phyloP scores from a whole-genome alignment of 2,113 vertebrate genomes.

The Furnarius figulus region DNA sequence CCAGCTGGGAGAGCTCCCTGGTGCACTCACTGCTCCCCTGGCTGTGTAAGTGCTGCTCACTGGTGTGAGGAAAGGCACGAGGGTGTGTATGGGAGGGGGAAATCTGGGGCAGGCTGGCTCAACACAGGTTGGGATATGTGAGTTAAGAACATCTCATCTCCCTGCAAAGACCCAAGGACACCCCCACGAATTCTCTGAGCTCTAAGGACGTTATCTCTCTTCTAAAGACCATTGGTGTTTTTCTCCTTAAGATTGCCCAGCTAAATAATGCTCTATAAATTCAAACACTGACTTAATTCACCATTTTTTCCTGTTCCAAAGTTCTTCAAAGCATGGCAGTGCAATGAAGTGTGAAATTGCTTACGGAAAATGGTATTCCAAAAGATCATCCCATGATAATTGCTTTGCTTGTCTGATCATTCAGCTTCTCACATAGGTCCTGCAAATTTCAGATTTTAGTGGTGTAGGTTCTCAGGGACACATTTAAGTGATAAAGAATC shows the following conservation, averaged over 20 bases:
- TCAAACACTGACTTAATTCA: not conserved
- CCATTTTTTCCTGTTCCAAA: not conserved
- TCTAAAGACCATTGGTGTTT: not conserved
- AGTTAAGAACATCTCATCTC: not conserved
- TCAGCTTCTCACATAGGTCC: not conserved
- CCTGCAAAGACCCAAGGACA: not conserved
- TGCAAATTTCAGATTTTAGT: not conserved
- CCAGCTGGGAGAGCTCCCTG: not conserved
- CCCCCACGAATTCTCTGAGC: accelerated
- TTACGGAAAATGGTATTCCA: not conserved
- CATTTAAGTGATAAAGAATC: not conserved
- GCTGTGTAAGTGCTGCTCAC: not conserved
- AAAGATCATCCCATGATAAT: not conserved
- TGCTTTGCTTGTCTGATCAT: not conserved
- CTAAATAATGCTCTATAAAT: not conserved
- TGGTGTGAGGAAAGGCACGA: not conserved
- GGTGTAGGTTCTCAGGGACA: not conserved
- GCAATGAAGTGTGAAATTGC: not conserved
- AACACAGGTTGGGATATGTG: not conserved
- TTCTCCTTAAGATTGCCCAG: not conserved
- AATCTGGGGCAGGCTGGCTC: not conserved
- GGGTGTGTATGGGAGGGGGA: not conserved
- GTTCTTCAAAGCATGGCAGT: not conserved
- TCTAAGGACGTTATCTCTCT: not conserved
- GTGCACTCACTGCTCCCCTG: not conserved